phyloP scores from a whole-genome alignment of 2,797 vertebrate species.

The Cuculus canorus region DNA sequence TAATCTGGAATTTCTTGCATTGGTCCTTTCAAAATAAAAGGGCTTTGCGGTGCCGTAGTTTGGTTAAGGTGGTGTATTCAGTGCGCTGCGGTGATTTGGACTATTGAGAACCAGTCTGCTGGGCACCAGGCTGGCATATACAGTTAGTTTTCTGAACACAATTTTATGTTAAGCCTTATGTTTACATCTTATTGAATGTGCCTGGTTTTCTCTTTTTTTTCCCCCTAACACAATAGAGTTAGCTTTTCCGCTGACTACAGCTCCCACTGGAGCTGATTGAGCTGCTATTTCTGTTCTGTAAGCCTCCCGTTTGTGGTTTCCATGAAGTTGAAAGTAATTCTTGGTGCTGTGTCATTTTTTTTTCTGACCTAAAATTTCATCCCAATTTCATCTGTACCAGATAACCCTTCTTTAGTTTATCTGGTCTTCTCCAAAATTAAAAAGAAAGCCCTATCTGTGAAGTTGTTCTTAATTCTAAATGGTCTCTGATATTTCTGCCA shows the following conservation, averaged over 20 bases:
- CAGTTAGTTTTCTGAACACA: neutral
- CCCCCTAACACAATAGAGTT: neutral
- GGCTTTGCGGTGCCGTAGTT: neutral
- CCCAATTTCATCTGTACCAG: neutral
- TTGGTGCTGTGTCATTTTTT: neutral
- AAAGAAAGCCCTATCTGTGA: neutral
- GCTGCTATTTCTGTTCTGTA: conserved; percentile 15
- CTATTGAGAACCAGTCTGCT: neutral
- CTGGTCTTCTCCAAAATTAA: neutral
- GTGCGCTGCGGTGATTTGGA: neutral
- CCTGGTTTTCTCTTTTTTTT: accelerated
- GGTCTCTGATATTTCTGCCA: conserved; percentile 13
- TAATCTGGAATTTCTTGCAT: neutral
- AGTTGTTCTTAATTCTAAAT: neutral
- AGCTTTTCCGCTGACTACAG: conserved; percentile 1
- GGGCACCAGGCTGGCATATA: neutral
- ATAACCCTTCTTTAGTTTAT: neutral
- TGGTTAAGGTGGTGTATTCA: neutral
- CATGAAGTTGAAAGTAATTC: neutral
- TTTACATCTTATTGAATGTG: neutral
- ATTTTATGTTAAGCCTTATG: neutral
- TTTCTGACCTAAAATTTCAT: neutral
- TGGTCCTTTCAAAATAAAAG: neutral
- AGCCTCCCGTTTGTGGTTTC: neutral
- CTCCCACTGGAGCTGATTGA: conserved; percentile 18